Percentiles rank a stretch among this genome's conserved stretches.
These are phyloP conservation scores for Leptopterna dolabrata DNA, from an alignment of 2,888 invertebrate genomes.

Conservation along the genomic window DNA sequence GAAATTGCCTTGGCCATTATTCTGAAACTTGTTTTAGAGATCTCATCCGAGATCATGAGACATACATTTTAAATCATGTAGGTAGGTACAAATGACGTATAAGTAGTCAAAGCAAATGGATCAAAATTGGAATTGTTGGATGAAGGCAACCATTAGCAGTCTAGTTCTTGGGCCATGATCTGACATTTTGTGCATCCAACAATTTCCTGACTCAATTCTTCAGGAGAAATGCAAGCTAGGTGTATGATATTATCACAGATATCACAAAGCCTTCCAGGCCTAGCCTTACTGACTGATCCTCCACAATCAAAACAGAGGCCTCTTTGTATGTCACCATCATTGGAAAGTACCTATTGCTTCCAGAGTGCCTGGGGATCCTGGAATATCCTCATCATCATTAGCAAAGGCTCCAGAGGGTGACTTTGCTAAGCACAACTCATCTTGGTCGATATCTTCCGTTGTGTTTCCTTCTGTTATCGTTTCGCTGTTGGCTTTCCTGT, in stretches of 20 bases:
- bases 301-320: not conserved
- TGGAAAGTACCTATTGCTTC: constrained; percentile 1
- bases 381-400: no score
- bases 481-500: no score
- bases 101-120: not conserved
- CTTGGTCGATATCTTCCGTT: no score
- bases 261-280: not conserved
- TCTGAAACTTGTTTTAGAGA: no score
- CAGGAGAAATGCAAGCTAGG: not conserved
- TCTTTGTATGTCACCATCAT: not conserved
- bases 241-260: not conserved
- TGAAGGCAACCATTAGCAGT: not conserved
- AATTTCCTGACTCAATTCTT: not conserved
- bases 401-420: no score
- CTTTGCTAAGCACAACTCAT: not conserved
- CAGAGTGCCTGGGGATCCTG: no score
- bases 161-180: not conserved
- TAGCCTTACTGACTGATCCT: not conserved
- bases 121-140: not conserved
- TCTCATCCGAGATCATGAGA: no score
- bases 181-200: not conserved
- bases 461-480: no score
- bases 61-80: not conserved
- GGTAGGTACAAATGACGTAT: not conserved
- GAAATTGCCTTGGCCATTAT: no score